phyloP scores from a whole-genome alignment of 2,888 invertebrate genomes.

The Eucera pruinosa region DNA sequence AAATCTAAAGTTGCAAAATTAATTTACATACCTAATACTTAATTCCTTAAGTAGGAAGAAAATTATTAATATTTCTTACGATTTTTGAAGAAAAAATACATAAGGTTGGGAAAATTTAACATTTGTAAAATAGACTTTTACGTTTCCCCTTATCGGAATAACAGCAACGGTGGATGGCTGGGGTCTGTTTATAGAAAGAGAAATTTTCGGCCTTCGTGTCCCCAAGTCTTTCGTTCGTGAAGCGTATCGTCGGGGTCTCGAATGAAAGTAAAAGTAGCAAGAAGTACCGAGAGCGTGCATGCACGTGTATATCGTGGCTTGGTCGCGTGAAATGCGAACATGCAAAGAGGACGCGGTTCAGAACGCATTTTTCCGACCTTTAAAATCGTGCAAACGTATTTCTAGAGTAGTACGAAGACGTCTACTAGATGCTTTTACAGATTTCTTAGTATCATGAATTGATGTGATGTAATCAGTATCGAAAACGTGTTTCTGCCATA shows the following conservation, averaged over 20 bases:
- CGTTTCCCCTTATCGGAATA: too few species aligned
- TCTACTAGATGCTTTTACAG: constrained; percentile 49
- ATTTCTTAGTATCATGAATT: background rate
- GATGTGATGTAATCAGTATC: constrained; percentile 37
- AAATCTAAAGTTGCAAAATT: too few species aligned
- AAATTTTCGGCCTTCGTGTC: constrained; percentile 15
- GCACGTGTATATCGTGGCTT: background rate
- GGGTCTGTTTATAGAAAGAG: constrained; percentile 4
- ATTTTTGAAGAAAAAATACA: too few species aligned
- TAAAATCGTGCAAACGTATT: constrained; percentile 44
- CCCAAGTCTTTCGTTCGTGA: background rate
- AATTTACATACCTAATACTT: too few species aligned
- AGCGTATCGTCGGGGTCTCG: constrained; percentile 7
- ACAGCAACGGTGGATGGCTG: too few species aligned
- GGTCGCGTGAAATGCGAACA: constrained; percentile 38
- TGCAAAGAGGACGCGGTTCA: constrained; percentile 22
- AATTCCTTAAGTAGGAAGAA: too few species aligned
- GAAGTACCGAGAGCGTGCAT: background rate
- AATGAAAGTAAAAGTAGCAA: constrained; percentile 45
- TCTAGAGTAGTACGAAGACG: constrained; percentile 30
- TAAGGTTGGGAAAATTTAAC: too few species aligned
- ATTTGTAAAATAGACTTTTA: too few species aligned
- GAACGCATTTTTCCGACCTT: constrained; percentile 39
- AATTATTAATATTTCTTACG: too few species aligned
- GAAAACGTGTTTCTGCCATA: constrained; percentile 9